Base-by-base conservation (phyloP, 2,797 vertebrate genomes). In the Anisognathus igniventris region DNA sequence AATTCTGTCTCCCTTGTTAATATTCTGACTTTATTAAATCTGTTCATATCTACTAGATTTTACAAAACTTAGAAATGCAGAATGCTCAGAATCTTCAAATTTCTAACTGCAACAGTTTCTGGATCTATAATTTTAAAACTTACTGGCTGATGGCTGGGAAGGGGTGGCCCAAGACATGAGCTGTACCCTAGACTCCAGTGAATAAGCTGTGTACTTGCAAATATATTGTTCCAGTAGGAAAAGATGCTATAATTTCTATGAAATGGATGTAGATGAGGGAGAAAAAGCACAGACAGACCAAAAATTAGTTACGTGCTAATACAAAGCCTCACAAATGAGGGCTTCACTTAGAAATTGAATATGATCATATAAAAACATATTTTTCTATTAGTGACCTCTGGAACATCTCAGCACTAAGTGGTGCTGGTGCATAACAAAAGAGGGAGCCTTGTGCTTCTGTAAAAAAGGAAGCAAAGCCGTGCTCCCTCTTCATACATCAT, bases 341-440 rank as follows among this genome's bases (percentile, higher is more conserved):
- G 7, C 28, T 90, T 86, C 7, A 10, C 7, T 80, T 72, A 21
- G 28, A 84, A 86, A 58, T 6, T 37, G 8, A 58, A 42, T 54
- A 75, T 16, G 6, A 20, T 56, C 8, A 14, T 28, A 15, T 66
- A n/a, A 28, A 42, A 86, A 35, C 3, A 6, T 77, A 13, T 47
- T 87, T 86, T 92, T 82, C 56, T 28, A 15, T 64, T 64, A 60
- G 40, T 48, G 53, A 70, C 71, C 74, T 71, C 44, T 82, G 71
- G 74, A 86, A 53, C 16, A 19, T 77, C 39, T 95, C 77, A 79
- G 71, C 96, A 93, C 83, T 95, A 91, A 89, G 92, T 93, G 94
- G 92, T 95, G 93, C 93, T 93, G 68, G 71, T 89, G 90, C 85
- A 72, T n/a, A 82, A 67, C 68, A 70, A 82, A 92, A 95, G 53